Percentiles rank a stretch among this genome's conserved stretches.
Conservation (phyloP, 2,888 invertebrate genomes). For the Luffia ferchaultella region DNA sequence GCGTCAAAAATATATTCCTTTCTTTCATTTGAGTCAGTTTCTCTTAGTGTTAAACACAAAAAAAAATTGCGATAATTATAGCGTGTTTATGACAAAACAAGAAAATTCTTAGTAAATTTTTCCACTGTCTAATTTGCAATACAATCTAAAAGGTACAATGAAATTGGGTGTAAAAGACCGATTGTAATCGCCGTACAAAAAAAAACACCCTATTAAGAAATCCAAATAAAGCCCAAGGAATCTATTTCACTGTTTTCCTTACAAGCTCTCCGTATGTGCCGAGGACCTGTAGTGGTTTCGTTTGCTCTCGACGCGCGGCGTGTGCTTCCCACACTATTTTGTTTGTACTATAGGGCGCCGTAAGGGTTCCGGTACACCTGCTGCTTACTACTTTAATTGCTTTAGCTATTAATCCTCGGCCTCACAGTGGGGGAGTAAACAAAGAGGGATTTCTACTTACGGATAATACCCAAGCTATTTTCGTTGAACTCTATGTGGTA, state of each 20-base stretch:
- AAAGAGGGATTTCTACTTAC: conserved; percentile 6
- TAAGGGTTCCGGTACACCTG: conserved; percentile 41
- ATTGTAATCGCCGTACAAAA: no score
- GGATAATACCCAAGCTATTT: not conserved
- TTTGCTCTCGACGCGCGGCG: not conserved
- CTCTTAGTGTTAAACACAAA: no score
- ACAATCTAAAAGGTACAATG: no score
- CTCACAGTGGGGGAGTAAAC: conserved; percentile 14
- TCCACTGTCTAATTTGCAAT: no score
- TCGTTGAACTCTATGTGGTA: no score
- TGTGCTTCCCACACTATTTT: conserved; percentile 43
- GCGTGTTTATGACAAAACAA: no score
- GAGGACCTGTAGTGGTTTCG: not conserved
- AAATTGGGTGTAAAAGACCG: no score
- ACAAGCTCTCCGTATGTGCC: not conserved
- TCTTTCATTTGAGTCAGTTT: no score
- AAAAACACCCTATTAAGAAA: no score
- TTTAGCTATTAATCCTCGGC: conserved; percentile 52
- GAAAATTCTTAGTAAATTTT: no score
- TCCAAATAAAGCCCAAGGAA: conserved; percentile 7
- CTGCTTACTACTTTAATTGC: conserved; percentile 59
- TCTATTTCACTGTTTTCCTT: conserved; percentile 23
- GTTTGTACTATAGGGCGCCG: conserved; percentile 31
- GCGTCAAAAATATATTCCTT: no score
- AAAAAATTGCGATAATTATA: no score